Conservation (phyloP, 2,888 invertebrate genomes). For the Gandaritis pyraliata region DNA sequence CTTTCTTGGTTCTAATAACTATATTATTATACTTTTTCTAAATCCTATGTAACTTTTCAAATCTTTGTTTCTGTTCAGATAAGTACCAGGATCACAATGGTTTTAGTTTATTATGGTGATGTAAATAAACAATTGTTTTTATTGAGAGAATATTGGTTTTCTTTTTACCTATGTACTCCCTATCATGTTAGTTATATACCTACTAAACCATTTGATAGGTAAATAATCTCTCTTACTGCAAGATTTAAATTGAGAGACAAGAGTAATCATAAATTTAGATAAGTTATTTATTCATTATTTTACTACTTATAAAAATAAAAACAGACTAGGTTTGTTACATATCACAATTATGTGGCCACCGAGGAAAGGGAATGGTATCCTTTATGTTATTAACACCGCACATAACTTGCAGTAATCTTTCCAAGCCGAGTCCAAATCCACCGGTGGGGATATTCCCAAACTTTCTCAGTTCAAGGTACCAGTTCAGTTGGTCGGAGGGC, state of each 20-base stretch:
- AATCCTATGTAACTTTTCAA: constrained; percentile 18
- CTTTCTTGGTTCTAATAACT: constrained; percentile 5
- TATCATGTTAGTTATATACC: too few species aligned
- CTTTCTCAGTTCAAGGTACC: constrained; percentile 96
- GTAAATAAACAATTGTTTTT: constrained; percentile 51
- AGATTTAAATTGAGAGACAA: too few species aligned
- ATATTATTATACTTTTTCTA: constrained; percentile 7
- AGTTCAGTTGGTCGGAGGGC: constrained; percentile 86
- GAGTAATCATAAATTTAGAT: too few species aligned
- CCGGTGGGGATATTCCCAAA: constrained; percentile 96
- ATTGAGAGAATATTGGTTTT: constrained; percentile 30
- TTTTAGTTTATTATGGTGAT: constrained; percentile 32
- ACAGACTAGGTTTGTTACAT: constrained; percentile 58
- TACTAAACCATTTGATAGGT: too few species aligned
- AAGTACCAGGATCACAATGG: constrained; percentile 42
- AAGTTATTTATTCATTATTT: too few species aligned
- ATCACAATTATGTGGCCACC: constrained; percentile 95
- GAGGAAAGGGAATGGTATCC: constrained; percentile 97
- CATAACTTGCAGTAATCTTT: constrained; percentile 93
- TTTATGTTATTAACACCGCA: constrained; percentile 94
- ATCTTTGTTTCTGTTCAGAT: constrained; percentile 32
- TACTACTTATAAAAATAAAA: too few species aligned
- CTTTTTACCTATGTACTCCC: constrained; percentile 1
- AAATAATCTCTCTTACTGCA: too few species aligned
- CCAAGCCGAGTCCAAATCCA: constrained; percentile 98